A percentile compares a stretch with the other conserved stretches of the same genome.
phyloP scores from a whole-genome alignment of 2,797 vertebrate genomes.

The Melanotaenia boesemani region DNA sequence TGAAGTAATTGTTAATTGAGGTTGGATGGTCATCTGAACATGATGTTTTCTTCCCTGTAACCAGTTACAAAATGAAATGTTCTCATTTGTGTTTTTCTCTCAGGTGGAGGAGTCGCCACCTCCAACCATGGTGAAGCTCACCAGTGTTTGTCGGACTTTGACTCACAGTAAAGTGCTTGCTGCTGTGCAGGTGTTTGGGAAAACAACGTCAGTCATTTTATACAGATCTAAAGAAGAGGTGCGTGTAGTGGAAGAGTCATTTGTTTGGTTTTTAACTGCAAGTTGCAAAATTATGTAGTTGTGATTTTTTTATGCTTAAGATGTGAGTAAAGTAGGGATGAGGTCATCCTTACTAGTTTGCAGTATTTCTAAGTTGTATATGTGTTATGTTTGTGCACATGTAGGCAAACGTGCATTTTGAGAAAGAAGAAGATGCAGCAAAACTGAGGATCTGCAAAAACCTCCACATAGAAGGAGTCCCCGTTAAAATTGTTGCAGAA shows the following conservation, averaged over 20 bases:
- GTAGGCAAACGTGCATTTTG: constrained; percentile 88
- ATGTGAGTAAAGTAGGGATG: too few relatives aligned
- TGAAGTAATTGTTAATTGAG: too few relatives aligned
- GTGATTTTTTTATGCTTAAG: too few relatives aligned
- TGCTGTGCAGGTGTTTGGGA: constrained; percentile 85
- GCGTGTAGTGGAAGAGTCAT: background rate
- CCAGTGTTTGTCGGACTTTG: background rate
- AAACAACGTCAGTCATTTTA: constrained; percentile 83
- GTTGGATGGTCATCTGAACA: background rate
- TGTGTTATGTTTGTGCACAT: constrained; percentile 21
- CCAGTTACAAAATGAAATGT: too few relatives aligned
- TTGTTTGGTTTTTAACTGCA: too few relatives aligned
- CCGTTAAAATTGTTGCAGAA: constrained; percentile 70
- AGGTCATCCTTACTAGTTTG: too few relatives aligned
- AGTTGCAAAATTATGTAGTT: too few relatives aligned
- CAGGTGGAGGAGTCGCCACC: constrained; percentile 27
- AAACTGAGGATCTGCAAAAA: constrained; percentile 78
- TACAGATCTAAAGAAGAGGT: constrained; percentile 59
- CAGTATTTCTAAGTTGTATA: background rate
- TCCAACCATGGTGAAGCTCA: constrained; percentile 47
- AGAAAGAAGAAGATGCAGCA: constrained; percentile 85
- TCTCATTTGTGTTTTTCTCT: background rate
- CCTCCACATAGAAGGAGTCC: constrained; percentile 76
- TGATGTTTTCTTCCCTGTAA: too few relatives aligned
- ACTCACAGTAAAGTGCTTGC: constrained; percentile 79